Evolutionary conservation across 37 sponge, comb jelly and placozoan genomes (phyloP).

Genomic region (Sycon ciliatum): DNA sequence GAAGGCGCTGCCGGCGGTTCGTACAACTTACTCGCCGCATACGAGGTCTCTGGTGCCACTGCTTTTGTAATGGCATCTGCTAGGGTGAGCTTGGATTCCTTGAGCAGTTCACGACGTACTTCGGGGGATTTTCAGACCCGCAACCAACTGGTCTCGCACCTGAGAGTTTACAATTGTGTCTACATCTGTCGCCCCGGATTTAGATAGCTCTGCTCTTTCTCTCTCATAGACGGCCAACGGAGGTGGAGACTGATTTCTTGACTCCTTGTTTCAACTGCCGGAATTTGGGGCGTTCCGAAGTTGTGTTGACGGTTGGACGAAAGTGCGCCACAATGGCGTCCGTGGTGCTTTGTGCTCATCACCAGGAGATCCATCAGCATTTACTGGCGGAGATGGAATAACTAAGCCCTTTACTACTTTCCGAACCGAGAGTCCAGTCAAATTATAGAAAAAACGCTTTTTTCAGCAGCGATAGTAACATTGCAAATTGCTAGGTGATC

Average conservation of each 20-base stretch:
- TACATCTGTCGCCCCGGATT: not conserved
- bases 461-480: too few species aligned
- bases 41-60: too few species aligned
- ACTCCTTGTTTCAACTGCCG: not conserved
- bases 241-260: not conserved
- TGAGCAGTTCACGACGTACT: not conserved
- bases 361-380: not conserved
- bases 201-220: not conserved
- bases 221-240: not conserved
- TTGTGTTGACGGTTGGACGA: not conserved
- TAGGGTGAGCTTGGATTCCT: not conserved
- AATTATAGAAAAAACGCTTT: not conserved
- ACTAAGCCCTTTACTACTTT: not conserved
- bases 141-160: not conserved
- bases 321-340: not conserved
- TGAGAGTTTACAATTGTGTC: not conserved
- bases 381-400: too few species aligned
- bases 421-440: not conserved
- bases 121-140: not conserved
- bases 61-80: too few species aligned
- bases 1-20: too few species aligned
- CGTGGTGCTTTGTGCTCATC: not conserved
- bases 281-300: not conserved
- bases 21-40: too few species aligned
- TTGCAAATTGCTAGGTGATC: too few species aligned